These are phyloP conservation scores for Noturus placidus DNA, from an alignment of 2,113 vertebrate genomes.

Conservation along the genomic window DNA sequence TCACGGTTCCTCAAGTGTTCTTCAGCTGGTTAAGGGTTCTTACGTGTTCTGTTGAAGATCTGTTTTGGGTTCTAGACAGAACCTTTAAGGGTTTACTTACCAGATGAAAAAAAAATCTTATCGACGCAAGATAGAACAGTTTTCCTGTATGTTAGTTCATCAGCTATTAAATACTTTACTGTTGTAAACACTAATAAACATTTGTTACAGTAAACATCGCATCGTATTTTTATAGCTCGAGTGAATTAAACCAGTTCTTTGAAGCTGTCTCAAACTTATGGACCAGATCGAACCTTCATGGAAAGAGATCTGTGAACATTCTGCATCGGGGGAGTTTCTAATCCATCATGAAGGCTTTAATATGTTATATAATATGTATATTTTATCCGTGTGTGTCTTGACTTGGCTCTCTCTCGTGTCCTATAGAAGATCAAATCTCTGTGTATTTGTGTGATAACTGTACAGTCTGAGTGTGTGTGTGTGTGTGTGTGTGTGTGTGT, in stretches of 20 bases:
- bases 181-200: neutral
- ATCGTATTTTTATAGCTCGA: neutral
- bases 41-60: neutral
- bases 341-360: neutral
- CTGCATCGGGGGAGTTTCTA: neutral
- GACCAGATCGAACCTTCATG: neutral
- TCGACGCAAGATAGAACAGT: neutral
- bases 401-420: slow-evolving; percentile 47
- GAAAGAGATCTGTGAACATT: neutral
- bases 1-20: neutral
- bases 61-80: neutral
- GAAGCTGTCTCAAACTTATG: neutral
- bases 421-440: slow-evolving; percentile 69
- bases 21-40: neutral
- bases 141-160: neutral
- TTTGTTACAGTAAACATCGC: neutral
- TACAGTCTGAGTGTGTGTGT: slow-evolving; percentile 55
- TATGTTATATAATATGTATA: neutral
- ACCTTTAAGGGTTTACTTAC: neutral
- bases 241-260: neutral
- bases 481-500: slow-evolving; percentile 55
- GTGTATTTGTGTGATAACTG: slow-evolving; percentile 63
- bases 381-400: slow-evolving; percentile 50
- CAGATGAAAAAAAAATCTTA: neutral
- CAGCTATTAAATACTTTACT: neutral